Conservation (phyloP, 2,888 invertebrate genomes). For the Tuberolachnus salignus region DNA sequence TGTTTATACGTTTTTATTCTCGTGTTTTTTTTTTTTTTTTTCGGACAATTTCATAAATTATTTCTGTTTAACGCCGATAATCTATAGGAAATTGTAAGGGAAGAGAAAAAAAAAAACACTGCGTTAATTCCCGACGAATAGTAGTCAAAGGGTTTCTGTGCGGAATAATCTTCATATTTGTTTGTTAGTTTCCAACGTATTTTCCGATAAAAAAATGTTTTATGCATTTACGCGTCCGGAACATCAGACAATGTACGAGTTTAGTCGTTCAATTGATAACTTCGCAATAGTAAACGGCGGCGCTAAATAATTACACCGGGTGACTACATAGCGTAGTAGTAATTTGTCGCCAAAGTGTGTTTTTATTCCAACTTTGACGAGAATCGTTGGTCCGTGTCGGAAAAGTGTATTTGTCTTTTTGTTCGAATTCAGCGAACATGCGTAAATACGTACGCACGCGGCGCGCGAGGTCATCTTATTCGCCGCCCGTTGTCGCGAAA, state of each 20-base stretch:
- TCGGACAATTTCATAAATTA: too few species aligned
- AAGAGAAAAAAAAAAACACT: too few species aligned
- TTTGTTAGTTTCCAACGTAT: neutral
- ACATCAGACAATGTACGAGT: neutral
- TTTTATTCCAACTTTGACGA: neutral
- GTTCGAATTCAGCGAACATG: slow-evolving; percentile 10
- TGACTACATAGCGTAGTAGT: neutral
- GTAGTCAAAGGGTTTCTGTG: neutral
- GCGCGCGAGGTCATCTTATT: slow-evolving; percentile 21
- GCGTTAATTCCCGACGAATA: neutral
- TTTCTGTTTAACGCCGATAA: too few species aligned
- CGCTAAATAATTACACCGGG: slow-evolving; percentile 1
- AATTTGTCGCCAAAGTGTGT: slow-evolving; percentile 16
- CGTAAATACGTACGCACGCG: neutral
- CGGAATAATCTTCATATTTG: neutral
- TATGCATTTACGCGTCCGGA: neutral
- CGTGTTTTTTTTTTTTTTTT: too few species aligned
- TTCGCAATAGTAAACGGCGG: neutral
- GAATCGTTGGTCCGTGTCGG: neutral
- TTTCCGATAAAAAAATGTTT: neutral
- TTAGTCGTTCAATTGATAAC: neutral
- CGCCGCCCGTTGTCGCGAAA: slow-evolving; percentile 12
- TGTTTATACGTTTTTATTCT: too few species aligned
- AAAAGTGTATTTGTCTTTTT: neutral
- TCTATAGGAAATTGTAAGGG: too few species aligned